Evolutionary conservation across 37 sponge, comb jelly and placozoan species (phyloP), one percentile per base, ranked within the genome.

Genomic region (Haliclona indistincta): DNA sequence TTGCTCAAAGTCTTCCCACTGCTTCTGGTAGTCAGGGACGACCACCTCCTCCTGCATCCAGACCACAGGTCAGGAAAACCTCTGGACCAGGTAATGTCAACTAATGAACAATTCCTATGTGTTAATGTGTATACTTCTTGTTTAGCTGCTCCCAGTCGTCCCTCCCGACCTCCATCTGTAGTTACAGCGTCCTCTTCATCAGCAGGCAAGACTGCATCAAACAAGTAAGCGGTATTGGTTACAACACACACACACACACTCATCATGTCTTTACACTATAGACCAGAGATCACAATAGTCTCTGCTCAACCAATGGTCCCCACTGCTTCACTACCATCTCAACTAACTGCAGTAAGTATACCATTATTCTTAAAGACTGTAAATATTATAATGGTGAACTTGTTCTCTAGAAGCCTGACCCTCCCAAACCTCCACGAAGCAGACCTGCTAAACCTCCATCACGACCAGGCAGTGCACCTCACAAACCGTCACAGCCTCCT

Each of bases 371-470:
- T n/a, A n/a, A n/a, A n/a, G n/a, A n/a, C n/a, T n/a, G 49, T 47
- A 47, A 8, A 47, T 13, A 13, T 47, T 17, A 17, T 47, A 13
- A 47, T 47, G 49, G 8, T 8, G 8, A 8, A 47, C 49, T 13
- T 13, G 13, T 8, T 17, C 8, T 47, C 13, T 47, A 47, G 13
- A 47, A 17, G 13, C 49, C 13, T 47, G 13, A 47, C 13, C 13
- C 13, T 47, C 49, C 13, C 49, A 28, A 67, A 25, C 68, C 56
- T n/a, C 53, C 65, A 4, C 76, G 65, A 3, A 75, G 65, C 34
- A 28, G 76, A 26, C 76, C 76, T n/a, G 43, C 76, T 4, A 62
- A 65, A 43, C 76, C 76, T 28, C 76, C 76, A 11, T 36, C 76
- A 29, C n/a, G n/a, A n/a, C n/a, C n/a, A n/a, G n/a, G n/a, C n/a